Percentiles rank a stretch among this genome's conserved stretches.
Conservation (phyloP, 2,888 invertebrate species). For the Cosmia pyralina region DNA sequence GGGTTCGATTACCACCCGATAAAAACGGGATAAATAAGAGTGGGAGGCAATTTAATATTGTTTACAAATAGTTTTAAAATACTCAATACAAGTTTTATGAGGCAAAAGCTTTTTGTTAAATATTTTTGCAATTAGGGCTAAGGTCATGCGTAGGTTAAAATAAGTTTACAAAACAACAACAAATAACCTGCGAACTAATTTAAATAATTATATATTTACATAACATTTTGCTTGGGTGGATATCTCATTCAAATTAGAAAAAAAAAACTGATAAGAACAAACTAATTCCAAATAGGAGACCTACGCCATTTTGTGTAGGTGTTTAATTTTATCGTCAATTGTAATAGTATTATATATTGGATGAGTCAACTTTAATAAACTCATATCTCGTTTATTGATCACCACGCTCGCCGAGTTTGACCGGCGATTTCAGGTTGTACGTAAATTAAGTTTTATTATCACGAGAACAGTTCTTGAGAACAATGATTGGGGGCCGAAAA, state of each 20-base stretch:
- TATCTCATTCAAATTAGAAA: slow-evolving; percentile 4
- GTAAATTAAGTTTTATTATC: neutral
- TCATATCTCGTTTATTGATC: neutral
- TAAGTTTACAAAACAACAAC: neutral
- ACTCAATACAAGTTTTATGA: neutral
- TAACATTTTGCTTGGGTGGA: neutral
- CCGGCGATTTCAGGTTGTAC: neutral
- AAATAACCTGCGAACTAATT: neutral
- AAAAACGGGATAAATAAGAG: neutral
- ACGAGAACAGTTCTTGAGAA: neutral
- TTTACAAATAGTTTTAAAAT: neutral
- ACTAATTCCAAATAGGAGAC: neutral
- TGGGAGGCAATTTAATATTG: slow-evolving; percentile 4
- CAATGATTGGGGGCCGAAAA: neutral
- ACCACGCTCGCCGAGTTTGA: neutral
- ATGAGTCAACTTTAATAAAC: neutral
- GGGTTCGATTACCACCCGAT: no score
- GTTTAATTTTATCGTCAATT: neutral
- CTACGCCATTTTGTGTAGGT: slow-evolving; percentile 1
- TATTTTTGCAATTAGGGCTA: neutral
- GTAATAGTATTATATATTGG: neutral
- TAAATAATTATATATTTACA: neutral
- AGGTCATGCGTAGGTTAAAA: slow-evolving; percentile 18
- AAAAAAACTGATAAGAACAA: neutral
- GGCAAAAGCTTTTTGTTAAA: neutral